phyloP scores from a whole-genome alignment of 2,113 vertebrate species.

The Nicator chloris region DNA sequence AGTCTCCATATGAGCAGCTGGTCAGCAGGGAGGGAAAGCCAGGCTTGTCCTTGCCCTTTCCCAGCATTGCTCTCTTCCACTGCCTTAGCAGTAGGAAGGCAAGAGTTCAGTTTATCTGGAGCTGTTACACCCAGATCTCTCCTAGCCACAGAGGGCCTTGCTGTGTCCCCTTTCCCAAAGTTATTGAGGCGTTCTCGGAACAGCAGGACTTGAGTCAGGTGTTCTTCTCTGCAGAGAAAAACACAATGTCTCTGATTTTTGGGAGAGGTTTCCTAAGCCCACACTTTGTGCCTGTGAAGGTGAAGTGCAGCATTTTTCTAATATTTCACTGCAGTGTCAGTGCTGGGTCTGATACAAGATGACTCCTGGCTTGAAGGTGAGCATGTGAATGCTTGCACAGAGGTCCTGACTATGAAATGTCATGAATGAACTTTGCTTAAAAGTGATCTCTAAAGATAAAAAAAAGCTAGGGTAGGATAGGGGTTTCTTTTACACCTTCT shows the following conservation, averaged over 20 bases:
- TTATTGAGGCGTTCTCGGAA: neutral
- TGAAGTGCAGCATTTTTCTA: neutral
- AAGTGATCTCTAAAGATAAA: constrained; percentile 47
- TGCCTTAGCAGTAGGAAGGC: neutral
- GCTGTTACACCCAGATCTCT: neutral
- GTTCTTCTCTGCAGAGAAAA: neutral
- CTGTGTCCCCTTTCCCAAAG: neutral
- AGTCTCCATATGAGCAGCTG: neutral
- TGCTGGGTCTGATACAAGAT: neutral
- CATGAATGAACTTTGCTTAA: neutral
- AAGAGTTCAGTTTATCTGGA: neutral
- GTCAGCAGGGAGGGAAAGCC: neutral
- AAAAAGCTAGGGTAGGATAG: neutral
- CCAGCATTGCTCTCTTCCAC: neutral
- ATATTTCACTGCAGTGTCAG: neutral
- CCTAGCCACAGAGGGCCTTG: neutral
- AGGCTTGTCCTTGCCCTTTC: neutral
- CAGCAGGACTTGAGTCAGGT: neutral
- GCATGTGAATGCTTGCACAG: neutral
- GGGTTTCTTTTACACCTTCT: neutral
- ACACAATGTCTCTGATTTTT: neutral
- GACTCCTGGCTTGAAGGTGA: neutral
- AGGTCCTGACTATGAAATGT: neutral
- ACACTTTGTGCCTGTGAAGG: neutral
- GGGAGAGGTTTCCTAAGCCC: neutral